Evolutionary conservation across 23 tunicate species (phyloP).

Genomic region (Corella eumyota): DNA sequence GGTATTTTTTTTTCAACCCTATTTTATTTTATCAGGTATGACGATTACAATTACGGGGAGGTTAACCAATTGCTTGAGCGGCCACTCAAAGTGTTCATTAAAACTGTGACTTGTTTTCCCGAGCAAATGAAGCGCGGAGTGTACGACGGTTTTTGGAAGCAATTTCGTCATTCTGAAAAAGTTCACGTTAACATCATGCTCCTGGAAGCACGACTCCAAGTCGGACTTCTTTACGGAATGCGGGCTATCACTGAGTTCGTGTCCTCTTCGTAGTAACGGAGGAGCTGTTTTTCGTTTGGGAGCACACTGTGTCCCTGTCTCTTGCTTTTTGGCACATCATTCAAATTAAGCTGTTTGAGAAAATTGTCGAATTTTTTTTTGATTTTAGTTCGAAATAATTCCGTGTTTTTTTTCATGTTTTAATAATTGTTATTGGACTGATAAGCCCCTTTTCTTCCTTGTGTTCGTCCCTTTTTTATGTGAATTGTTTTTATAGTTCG

Average conservation of each 20-base stretch:
- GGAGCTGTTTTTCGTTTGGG: no score
- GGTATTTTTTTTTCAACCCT: no score
- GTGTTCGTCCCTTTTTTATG: no score
- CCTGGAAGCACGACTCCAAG: constrained; percentile 79
- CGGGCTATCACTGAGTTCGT: constrained; percentile 47
- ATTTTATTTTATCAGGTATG: constrained; percentile 30
- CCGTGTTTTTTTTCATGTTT: no score
- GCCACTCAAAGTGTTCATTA: constrained; percentile 50
- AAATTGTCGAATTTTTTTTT: no score
- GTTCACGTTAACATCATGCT: constrained; percentile 80
- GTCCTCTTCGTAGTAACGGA: no score
- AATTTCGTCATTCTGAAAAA: constrained; percentile 86
- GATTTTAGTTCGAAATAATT: no score
- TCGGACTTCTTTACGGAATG: constrained; percentile 78
- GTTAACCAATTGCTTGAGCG: constrained; percentile 62
- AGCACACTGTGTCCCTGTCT: no score
- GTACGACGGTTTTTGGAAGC: constrained; percentile 83
- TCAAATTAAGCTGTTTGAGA: no score
- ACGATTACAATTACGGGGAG: constrained; percentile 88
- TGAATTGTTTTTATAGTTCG: no score
- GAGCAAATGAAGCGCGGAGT: constrained; percentile 25
- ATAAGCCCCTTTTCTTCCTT: no score
- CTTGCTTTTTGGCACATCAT: no score
- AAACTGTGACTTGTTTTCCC: constrained; percentile 63
- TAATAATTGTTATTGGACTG: not conserved